Base-by-base conservation (phyloP, 2,113 vertebrate genomes). In the Cavia porcellus region DNA sequence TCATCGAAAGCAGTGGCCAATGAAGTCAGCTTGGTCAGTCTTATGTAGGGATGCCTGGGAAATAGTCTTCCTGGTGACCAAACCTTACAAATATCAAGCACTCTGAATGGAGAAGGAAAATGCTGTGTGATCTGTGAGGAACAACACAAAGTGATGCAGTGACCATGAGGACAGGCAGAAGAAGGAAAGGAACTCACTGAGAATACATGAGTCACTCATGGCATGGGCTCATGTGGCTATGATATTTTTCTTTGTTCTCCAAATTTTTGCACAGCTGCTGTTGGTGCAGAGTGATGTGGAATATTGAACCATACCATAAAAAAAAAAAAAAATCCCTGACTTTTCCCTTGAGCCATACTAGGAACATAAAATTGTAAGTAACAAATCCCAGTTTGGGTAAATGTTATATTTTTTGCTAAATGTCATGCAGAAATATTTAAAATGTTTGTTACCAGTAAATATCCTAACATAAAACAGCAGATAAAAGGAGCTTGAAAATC, bases 1-100 rank as follows among this genome's bases (percentile, higher is more conserved):
- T 91, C 61, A n/a, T 86, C 82, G n/a, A 30, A 84, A 72, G 59
- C 20, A 32, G 55, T 75, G 96, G 93, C 96, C 95, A 72, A 28
- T 95, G 70, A 70, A 94, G n/a, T 32, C 22, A 4, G 35, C 38
- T 70, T 75, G 90, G 62, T 62, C 35, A 59, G 70, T 35, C 61
- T 83, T 79, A 72, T 72, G 82, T 66, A 89, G 57, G 86, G 57
- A 79, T 57, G 88, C 72, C 19, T 32, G 55, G 92, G 91, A 96
- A 90, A 89, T 66, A 7, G 35, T 11, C 47, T 86, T 93, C 57
- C 77, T 42, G 11, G 28, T 96, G 91, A 92, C 70, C 61, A 89
- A 85, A 86, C 90, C 59, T 86, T 90, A 47, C 50, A 86, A 95
- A 79, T 85, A 77, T 30, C 85, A 81, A 94, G n/a, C 45, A 55